A percentile compares a stretch with the other conserved stretches of the same genome.
Conservation (phyloP, 2,797 vertebrate genomes). For the Microcaecilia unicolor region DNA sequence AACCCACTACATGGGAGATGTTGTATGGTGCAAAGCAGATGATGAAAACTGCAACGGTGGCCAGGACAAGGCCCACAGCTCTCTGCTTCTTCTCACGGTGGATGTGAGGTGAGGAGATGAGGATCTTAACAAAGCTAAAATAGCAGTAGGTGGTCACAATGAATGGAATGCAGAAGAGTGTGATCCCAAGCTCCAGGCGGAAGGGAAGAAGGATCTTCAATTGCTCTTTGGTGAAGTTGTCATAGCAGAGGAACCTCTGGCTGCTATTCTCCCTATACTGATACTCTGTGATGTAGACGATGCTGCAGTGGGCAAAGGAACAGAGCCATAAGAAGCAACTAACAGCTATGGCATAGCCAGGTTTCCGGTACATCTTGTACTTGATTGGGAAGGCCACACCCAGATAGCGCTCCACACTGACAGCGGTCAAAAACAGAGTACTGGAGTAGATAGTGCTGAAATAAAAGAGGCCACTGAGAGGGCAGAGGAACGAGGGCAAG, state of each 20-base stretch:
- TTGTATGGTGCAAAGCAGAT: constrained; percentile 80
- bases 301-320: constrained; percentile 32
- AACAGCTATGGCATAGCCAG: constrained; percentile 15
- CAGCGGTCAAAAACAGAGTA: constrained; percentile 37
- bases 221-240: constrained; percentile 51
- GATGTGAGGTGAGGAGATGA: constrained; percentile 58
- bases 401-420: constrained; percentile 50
- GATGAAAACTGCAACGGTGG: constrained; percentile 66
- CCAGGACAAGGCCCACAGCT: constrained; percentile 61
- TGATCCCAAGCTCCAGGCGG: constrained; percentile 66
- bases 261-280: not conserved
- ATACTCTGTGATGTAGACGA: constrained; percentile 21
- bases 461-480: constrained; percentile 35
- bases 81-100: constrained; percentile 47
- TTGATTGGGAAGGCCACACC: constrained; percentile 45
- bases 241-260: constrained; percentile 49
- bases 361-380: constrained; percentile 33
- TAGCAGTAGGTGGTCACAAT: constrained; percentile 76
- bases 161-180: constrained; percentile 71
- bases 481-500: constrained; percentile 40
- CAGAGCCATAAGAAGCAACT: constrained; percentile 39
- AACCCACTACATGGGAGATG: constrained; percentile 73
- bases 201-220: constrained; percentile 51
- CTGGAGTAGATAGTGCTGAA: constrained; percentile 51
- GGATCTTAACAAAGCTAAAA: constrained; percentile 60